Conservation (phyloP, 2,797 vertebrate genomes). For the Falco rusticolus region DNA sequence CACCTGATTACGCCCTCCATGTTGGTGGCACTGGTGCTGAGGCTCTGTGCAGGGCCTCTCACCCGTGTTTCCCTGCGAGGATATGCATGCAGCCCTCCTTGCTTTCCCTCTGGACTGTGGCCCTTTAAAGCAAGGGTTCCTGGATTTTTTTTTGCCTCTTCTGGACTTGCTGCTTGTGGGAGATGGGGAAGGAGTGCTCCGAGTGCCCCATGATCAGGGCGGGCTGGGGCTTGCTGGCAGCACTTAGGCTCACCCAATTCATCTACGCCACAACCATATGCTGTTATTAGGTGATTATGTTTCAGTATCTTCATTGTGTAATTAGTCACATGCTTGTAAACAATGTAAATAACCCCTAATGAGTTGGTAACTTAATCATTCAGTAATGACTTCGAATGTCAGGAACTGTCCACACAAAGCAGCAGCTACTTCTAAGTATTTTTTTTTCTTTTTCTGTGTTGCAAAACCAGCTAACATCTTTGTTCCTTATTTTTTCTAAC, state of each 20-base stretch:
- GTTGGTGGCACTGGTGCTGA: not conserved
- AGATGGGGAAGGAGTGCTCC: not conserved
- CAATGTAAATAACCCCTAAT: slow-evolving; percentile 53
- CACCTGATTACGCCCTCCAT: fast-evolving
- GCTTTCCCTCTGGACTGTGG: not conserved
- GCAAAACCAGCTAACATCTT: not conserved
- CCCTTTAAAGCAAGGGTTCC: not conserved
- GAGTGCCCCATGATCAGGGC: not conserved
- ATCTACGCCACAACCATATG: not conserved
- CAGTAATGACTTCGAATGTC: slow-evolving; percentile 22
- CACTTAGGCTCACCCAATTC: slow-evolving; percentile 17
- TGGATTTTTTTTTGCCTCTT: not conserved
- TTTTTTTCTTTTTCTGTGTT: not conserved
- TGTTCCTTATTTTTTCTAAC: not conserved
- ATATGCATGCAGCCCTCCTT: not conserved
- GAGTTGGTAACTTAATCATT: slow-evolving; percentile 44
- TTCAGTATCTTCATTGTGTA: slow-evolving; percentile 53
- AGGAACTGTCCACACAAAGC: not conserved
- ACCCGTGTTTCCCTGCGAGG: not conserved
- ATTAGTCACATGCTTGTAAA: slow-evolving; percentile 60
- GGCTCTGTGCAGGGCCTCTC: not conserved
- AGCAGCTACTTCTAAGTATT: not conserved
- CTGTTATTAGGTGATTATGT: slow-evolving; percentile 59
- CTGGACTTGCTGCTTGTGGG: not conserved
- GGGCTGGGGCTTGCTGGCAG: slow-evolving; percentile 14